Evolutionary conservation across 2,797 vertebrate species (phyloP).

Genomic region (Danio albolineatus): DNA sequence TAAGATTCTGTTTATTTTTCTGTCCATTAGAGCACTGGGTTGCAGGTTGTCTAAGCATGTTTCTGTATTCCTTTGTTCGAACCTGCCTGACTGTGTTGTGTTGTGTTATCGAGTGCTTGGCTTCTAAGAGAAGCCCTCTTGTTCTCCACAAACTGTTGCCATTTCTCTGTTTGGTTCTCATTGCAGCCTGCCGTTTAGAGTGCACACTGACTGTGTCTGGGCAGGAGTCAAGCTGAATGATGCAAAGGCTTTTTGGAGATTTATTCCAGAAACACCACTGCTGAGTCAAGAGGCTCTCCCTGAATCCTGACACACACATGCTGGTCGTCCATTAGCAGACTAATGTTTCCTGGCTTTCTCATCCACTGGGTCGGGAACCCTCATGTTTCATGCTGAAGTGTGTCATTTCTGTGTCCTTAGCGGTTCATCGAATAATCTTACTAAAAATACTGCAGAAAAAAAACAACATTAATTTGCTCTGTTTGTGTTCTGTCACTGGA

Average conservation of each 20-base stretch:
- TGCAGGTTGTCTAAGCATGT: conserved; percentile 31
- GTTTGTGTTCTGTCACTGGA: not conserved
- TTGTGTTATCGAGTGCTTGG: conserved; percentile 44
- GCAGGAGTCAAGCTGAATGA: conserved; percentile 54
- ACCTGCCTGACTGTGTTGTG: conserved; percentile 44
- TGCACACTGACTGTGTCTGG: conserved; percentile 42
- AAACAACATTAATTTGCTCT: not conserved
- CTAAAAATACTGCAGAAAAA: not conserved
- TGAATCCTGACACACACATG: conserved; percentile 33
- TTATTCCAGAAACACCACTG: conserved; percentile 40
- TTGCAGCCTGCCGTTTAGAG: conserved; percentile 46
- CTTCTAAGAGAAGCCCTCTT: conserved; percentile 15
- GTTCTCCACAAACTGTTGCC: conserved; percentile 50
- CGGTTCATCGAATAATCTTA: not conserved
- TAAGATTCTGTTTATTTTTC: conserved; percentile 39
- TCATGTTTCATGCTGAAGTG: conserved; percentile 15
- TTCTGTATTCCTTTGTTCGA: conserved; percentile 52
- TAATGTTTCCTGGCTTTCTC: conserved; percentile 3
- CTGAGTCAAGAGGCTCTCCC: conserved; percentile 41
- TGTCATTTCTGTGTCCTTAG: not conserved
- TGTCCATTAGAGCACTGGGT: conserved; percentile 1
- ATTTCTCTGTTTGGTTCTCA: conserved; percentile 51
- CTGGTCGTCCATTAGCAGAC: conserved; percentile 26
- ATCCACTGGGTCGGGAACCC: conserved; percentile 17
- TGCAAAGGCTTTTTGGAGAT: conserved; percentile 39